phyloP scores from a whole-genome alignment of 2,113 vertebrate genomes.

The Macroglossus sobrinus region DNA sequence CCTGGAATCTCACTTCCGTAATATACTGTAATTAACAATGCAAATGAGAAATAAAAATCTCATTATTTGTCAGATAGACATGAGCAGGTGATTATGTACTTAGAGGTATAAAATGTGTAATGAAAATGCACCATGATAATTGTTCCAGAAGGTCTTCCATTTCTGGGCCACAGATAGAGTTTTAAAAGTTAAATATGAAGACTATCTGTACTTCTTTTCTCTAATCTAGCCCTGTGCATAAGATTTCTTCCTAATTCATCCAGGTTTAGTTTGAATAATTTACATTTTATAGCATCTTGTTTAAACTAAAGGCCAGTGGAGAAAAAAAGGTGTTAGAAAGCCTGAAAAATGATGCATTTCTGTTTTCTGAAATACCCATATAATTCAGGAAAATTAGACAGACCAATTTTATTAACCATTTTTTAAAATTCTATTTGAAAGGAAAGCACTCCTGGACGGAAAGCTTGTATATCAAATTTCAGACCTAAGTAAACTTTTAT shows the following conservation, averaged over 20 bases:
- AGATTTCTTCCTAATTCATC: neutral
- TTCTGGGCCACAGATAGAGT: slow-evolving; percentile 4
- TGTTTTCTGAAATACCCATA: slow-evolving; percentile 77
- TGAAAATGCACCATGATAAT: slow-evolving; percentile 55
- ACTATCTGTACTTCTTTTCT: neutral
- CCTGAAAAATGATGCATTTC: slow-evolving; percentile 70
- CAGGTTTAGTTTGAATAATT: slow-evolving; percentile 33
- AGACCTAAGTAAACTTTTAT: slow-evolving; percentile 83
- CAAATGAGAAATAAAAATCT: slow-evolving; percentile 65
- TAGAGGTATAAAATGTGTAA: slow-evolving; percentile 69
- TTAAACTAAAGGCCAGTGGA: slow-evolving; percentile 66
- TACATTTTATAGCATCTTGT: slow-evolving; percentile 63
- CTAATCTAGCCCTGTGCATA: neutral
- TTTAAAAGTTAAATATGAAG: slow-evolving; percentile 61
- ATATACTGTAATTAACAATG: slow-evolving; percentile 58
- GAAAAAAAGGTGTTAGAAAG: slow-evolving; percentile 59
- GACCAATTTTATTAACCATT: slow-evolving; percentile 75
- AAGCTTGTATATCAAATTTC: slow-evolving; percentile 82
- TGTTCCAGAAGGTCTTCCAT: slow-evolving; percentile 49
- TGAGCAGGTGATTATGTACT: slow-evolving; percentile 58
- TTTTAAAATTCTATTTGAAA: slow-evolving; percentile 77
- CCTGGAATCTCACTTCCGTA: slow-evolving; percentile 53
- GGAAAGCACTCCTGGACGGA: slow-evolving; percentile 72
- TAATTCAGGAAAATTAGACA: slow-evolving; percentile 78
- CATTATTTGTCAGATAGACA: slow-evolving; percentile 69